These are phyloP conservation scores for Metopolophium dirhodum DNA, from an alignment of 1,140 invertebrate genomes.

Conservation along the genomic window DNA sequence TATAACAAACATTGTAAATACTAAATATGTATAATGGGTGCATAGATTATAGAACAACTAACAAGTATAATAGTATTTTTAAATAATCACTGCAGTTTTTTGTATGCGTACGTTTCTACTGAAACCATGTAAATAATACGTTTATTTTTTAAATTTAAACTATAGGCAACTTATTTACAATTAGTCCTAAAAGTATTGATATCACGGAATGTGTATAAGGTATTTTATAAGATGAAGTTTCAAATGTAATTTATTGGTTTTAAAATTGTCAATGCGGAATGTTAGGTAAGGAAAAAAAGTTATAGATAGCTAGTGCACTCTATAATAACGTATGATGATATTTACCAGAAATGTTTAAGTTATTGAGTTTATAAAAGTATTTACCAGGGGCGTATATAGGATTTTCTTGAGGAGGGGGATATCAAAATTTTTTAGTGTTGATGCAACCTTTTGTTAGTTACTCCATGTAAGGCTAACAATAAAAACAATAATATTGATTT, in stretches of 20 bases:
- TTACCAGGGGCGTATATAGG: too few relatives aligned
- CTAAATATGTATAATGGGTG: conserved; percentile 21
- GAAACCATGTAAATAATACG: not conserved
- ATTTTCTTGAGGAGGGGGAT: too few relatives aligned
- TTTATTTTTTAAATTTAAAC: not conserved
- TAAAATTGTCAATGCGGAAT: not conserved
- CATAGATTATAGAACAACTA: conserved; percentile 7
- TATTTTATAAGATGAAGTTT: not conserved
- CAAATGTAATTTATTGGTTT: not conserved
- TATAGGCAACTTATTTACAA: not conserved
- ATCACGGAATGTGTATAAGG: not conserved
- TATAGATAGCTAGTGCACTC: not conserved
- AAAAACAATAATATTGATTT: too few relatives aligned
- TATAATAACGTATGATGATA: not conserved
- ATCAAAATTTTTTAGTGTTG: too few relatives aligned
- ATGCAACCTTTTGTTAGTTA: too few relatives aligned
- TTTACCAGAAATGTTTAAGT: not conserved
- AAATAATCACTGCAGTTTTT: not conserved
- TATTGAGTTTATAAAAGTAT: too few relatives aligned
- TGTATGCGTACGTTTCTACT: not conserved
- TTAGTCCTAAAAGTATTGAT: not conserved
- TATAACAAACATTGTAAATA: conserved; percentile 9
- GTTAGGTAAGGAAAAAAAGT: not conserved
- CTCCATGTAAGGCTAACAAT: too few relatives aligned
- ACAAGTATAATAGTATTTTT: not conserved